Evolutionary conservation across 2,797 vertebrate species (phyloP).

Genomic region (Vireo griseus): DNA sequence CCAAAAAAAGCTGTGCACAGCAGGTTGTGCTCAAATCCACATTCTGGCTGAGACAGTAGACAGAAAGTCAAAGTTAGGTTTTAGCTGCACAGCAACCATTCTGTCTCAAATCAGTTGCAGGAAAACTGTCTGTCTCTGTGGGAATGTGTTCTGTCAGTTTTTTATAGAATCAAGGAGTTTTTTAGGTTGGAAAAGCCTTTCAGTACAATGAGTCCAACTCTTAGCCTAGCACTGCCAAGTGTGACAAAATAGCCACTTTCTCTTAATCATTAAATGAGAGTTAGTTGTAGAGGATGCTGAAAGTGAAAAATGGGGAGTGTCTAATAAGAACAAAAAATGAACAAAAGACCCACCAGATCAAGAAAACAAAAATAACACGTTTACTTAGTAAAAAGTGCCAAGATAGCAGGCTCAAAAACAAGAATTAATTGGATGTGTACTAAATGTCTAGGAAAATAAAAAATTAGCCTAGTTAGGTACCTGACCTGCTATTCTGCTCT

Average conservation of each 20-base stretch:
- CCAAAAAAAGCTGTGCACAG: not conserved
- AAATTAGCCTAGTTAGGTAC: not conserved
- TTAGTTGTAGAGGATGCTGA: not conserved
- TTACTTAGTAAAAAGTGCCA: not conserved
- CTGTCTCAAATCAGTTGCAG: not conserved
- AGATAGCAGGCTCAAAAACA: not conserved
- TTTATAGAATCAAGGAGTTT: not conserved
- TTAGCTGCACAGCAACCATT: not conserved
- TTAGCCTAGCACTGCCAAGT: not conserved
- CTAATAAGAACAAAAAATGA: not conserved
- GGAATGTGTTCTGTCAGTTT: not conserved
- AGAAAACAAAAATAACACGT: not conserved
- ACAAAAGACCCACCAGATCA: not conserved
- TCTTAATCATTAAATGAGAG: not conserved
- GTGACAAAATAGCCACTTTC: not conserved
- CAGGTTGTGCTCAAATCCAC: not conserved
- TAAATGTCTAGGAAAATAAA: not conserved
- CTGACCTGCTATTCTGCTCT: not conserved
- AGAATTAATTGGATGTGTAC: not conserved
- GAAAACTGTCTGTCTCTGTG: not conserved
- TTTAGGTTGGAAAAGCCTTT: not conserved
- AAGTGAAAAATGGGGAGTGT: not conserved
- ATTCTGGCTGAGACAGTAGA: not conserved
- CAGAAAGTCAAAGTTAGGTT: not conserved
- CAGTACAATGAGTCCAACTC: not conserved